phyloP scores from a whole-genome alignment of 2,888 invertebrate species.

The Perizoma flavofasciatum region DNA sequence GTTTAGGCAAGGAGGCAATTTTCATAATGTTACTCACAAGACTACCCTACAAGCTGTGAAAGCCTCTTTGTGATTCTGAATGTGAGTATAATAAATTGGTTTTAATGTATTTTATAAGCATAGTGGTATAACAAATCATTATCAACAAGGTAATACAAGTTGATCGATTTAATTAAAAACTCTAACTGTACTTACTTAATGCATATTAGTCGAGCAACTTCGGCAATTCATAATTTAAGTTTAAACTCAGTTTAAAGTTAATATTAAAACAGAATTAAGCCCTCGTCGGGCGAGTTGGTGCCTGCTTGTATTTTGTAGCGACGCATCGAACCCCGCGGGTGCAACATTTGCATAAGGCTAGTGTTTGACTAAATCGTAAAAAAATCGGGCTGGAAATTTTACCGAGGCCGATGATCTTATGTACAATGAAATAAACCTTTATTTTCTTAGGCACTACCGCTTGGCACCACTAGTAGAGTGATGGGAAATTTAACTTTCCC shows the following conservation, averaged over 20 bases:
- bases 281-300: constrained; percentile 44
- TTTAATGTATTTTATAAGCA: constrained; percentile 17
- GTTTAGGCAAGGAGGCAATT: constrained; percentile 52
- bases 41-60: constrained; percentile 39
- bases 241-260: constrained; percentile 53
- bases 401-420: not conserved
- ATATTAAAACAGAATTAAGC: constrained; percentile 61
- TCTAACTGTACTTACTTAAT: constrained; percentile 30
- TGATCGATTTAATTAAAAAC: too few relatives aligned
- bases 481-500: too few relatives aligned
- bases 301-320: constrained; percentile 51
- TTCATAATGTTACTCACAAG: constrained; percentile 50
- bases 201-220: constrained; percentile 37
- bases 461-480: too few relatives aligned
- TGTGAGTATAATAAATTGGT: constrained; percentile 41
- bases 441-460: too few relatives aligned
- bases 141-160: too few relatives aligned
- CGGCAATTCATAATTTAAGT: constrained; percentile 50
- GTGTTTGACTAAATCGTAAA: constrained; percentile 5
- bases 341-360: constrained; percentile 48
- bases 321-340: constrained; percentile 31
- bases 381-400: constrained; percentile 7
- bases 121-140: not conserved
- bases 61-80: constrained; percentile 42
- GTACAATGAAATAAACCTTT: not conserved